A percentile compares a stretch with the other conserved stretches of the same genome.
Evolutionary conservation across 2,888 invertebrate species (phyloP).

Genomic region (Agrotis ipsilon): DNA sequence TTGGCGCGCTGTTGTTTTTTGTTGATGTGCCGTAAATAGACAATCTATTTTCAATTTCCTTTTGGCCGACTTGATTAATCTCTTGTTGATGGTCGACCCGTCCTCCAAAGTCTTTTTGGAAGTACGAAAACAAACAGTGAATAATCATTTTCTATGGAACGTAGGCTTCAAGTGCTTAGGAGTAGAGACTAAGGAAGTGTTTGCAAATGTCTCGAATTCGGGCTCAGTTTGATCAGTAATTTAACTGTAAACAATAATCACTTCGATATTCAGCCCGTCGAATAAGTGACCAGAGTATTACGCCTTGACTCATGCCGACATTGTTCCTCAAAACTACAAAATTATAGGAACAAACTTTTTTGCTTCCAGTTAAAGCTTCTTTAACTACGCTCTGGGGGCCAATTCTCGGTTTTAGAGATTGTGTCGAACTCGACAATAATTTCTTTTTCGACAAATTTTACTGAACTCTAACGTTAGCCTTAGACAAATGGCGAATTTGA

Average conservation of each 20-base stretch:
- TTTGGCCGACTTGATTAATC: slow-evolving; percentile 22
- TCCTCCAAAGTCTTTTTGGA: neutral
- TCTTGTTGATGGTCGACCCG: neutral
- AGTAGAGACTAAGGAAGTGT: slow-evolving; percentile 16
- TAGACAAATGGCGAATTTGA: too few relatives aligned
- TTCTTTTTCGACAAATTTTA: too few relatives aligned
- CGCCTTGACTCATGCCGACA: neutral
- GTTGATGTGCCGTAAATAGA: slow-evolving; percentile 28
- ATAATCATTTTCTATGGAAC: slow-evolving; percentile 14
- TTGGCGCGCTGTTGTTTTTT: slow-evolving; percentile 30
- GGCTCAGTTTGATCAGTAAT: slow-evolving; percentile 3
- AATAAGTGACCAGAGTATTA: neutral
- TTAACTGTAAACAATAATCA: neutral
- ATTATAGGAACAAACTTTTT: too few relatives aligned
- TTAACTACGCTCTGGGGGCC: too few relatives aligned
- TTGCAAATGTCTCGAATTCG: slow-evolving; percentile 12
- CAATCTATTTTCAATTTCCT: slow-evolving; percentile 42
- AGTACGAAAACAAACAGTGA: slow-evolving; percentile 12
- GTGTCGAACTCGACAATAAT: too few relatives aligned
- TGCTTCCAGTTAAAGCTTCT: too few relatives aligned
- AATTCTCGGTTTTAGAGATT: too few relatives aligned
- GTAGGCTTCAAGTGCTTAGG: neutral
- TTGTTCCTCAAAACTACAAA: too few relatives aligned
- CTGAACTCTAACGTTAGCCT: too few relatives aligned
- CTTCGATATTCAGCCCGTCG: slow-evolving; percentile 9